A percentile compares a stretch with the other conserved stretches of the same genome.
These are phyloP conservation scores for Arremon brunneinucha DNA, from an alignment of 2,797 vertebrate genomes.

Conservation along the genomic window DNA sequence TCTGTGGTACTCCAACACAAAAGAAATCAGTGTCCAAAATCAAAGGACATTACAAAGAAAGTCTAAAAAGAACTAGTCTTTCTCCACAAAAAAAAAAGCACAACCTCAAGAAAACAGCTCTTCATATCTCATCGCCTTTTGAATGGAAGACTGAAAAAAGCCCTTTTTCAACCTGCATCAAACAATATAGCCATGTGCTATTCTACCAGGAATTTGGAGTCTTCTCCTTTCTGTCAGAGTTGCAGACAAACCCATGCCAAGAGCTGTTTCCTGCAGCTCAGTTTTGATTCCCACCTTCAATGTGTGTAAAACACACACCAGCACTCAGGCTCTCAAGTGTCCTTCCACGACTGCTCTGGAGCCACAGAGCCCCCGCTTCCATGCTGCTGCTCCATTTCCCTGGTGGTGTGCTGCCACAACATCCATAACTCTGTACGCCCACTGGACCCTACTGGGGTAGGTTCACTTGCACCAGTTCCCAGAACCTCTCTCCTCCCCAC, in stretches of 20 bases:
- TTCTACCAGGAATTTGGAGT: not conserved
- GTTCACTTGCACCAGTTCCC: too few relatives aligned
- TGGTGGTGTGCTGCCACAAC: fast-evolving
- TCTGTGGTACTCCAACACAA: not conserved
- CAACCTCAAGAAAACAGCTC: not conserved
- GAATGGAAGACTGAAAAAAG: fast-evolving
- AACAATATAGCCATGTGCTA: fast-evolving
- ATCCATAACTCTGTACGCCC: fast-evolving
- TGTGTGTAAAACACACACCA: fast-evolving
- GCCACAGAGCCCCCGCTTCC: not conserved
- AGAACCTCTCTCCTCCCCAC: not conserved
- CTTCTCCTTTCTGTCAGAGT: not conserved
- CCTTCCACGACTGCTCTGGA: fast-evolving
- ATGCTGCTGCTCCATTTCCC: not conserved
- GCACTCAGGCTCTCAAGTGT: not conserved
- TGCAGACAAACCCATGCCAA: not conserved
- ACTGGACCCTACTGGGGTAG: fast-evolving
- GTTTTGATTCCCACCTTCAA: not conserved
- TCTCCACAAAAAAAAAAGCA: not conserved
- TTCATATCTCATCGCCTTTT: not conserved
- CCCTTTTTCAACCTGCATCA: not conserved
- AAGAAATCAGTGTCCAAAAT: not conserved
- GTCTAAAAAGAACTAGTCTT: not conserved
- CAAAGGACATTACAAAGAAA: not conserved
- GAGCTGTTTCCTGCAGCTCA: not conserved